A percentile compares a stretch with the other conserved stretches of the same genome.
Conservation (phyloP, 2,888 invertebrate genomes). For the Bhutanitis thaidina region DNA sequence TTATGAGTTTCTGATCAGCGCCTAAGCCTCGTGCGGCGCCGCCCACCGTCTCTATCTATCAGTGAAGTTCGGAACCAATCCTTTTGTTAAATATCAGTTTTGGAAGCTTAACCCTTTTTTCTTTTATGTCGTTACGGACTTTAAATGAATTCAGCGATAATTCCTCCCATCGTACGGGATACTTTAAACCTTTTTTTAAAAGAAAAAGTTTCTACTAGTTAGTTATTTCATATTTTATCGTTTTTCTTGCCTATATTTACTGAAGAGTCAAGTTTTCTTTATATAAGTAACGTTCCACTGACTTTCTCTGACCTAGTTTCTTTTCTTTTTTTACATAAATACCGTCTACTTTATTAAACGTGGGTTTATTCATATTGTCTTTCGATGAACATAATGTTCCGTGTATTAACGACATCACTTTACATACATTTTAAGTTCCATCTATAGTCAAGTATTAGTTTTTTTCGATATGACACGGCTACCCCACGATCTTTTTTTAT, state of each 20-base stretch:
- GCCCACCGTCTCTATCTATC: slow-evolving; percentile 41
- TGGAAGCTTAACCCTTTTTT: slow-evolving; percentile 19
- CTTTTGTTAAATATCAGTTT: slow-evolving; percentile 21
- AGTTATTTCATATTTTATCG: no score
- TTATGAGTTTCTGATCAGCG: slow-evolving; percentile 67
- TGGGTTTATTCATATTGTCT: no score
- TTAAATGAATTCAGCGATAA: slow-evolving; percentile 11
- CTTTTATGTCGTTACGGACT: slow-evolving; percentile 9
- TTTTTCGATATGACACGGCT: no score
- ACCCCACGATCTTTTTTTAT: no score
- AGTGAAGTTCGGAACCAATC: slow-evolving; percentile 30
- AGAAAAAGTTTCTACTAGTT: background rate
- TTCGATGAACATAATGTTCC: no score
- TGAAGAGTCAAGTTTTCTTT: slow-evolving; percentile 3
- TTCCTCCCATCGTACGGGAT: background rate
- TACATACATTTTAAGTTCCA: no score
- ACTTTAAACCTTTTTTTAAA: background rate
- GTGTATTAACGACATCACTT: no score
- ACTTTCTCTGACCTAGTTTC: slow-evolving; percentile 15
- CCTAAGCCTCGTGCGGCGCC: slow-evolving; percentile 43
- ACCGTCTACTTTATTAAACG: background rate
- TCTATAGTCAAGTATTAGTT: no score
- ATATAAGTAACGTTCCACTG: slow-evolving; percentile 8
- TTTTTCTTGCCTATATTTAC: slow-evolving; percentile 5
- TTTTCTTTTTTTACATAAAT: slow-evolving; percentile 8